These are phyloP conservation scores for Epirrhoe alternata DNA, from an alignment of 2,888 invertebrate species.

Conservation along the genomic window DNA sequence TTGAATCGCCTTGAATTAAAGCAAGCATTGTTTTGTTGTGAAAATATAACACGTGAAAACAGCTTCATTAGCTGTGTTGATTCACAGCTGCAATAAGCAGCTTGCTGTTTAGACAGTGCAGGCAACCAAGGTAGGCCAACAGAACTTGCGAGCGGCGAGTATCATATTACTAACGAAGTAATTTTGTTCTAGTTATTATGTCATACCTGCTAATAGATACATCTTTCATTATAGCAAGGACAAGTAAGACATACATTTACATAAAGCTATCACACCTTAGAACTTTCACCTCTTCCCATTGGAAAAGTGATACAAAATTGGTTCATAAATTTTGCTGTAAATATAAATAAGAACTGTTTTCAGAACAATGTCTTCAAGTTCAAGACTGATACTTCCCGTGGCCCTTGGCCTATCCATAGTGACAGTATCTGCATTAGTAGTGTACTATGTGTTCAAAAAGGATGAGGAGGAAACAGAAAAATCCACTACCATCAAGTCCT, in stretches of 20 bases:
- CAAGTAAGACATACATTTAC: conserved; percentile 15
- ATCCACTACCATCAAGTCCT: conserved; percentile 59
- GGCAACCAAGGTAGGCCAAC: conserved; percentile 34
- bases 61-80: neutral
- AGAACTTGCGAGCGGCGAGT: conserved; percentile 46
- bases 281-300: neutral
- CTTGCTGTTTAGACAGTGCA: conserved; percentile 11
- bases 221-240: conserved; percentile 28
- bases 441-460: conserved; percentile 88
- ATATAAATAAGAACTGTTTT: conserved; percentile 35
- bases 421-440: conserved; percentile 88
- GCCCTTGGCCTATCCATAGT: conserved; percentile 88
- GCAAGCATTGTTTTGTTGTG: conserved; percentile 42
- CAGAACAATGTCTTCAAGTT: conserved; percentile 65
- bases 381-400: conserved; percentile 81
- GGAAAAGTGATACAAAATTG: neutral
- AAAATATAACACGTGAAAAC: conserved; percentile 35
- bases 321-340: too few species aligned
- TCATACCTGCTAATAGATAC: conserved; percentile 79
- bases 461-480: conserved; percentile 83
- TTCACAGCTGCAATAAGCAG: neutral
- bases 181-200: conserved; percentile 77
- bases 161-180: conserved; percentile 77
- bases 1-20: conserved; percentile 13
- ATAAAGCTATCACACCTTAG: conserved; percentile 1